phyloP scores from a whole-genome alignment of 2,888 invertebrate genomes.

The Synanthedon andrenaeformis region DNA sequence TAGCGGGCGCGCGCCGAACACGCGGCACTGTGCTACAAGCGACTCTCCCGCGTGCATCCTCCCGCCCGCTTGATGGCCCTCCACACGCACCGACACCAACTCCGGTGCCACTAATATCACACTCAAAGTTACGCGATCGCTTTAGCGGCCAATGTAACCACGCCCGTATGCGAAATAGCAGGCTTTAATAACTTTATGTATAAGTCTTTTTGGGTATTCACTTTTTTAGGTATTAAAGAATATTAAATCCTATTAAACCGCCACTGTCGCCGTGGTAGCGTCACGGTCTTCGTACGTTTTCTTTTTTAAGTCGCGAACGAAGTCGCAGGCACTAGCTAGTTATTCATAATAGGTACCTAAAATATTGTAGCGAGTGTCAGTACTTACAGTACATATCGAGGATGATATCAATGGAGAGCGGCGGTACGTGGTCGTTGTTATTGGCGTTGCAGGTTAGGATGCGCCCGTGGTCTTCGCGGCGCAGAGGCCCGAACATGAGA shows the following conservation, averaged over 20 bases:
- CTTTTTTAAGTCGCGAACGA: too few relatives aligned
- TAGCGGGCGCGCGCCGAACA: slow-evolving; percentile 49
- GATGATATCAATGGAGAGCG: slow-evolving; percentile 74
- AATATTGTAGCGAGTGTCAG: too few relatives aligned
- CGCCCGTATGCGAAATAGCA: too few relatives aligned
- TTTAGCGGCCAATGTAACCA: too few relatives aligned
- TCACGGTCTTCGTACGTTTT: too few relatives aligned
- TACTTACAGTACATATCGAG: slow-evolving; percentile 78
- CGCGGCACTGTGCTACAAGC: slow-evolving; percentile 45
- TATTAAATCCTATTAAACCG: too few relatives aligned
- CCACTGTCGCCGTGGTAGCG: too few relatives aligned
- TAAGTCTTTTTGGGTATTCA: too few relatives aligned
- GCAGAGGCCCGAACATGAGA: slow-evolving; percentile 71
- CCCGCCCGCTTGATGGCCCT: slow-evolving; percentile 13
- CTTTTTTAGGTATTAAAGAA: too few relatives aligned
- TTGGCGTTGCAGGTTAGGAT: slow-evolving; percentile 76
- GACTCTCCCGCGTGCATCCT: slow-evolving; percentile 34
- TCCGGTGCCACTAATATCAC: slow-evolving; percentile 42
- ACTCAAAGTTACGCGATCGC: background rate
- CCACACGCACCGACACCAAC: slow-evolving; percentile 35
- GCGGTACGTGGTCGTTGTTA: slow-evolving; percentile 76
- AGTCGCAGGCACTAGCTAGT: too few relatives aligned
- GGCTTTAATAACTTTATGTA: too few relatives aligned
- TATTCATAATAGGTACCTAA: too few relatives aligned
- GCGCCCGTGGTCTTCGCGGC: slow-evolving; percentile 74